Conservation (phyloP, 2,113 vertebrate genomes). For the Thalassarche chlororhynchos region DNA sequence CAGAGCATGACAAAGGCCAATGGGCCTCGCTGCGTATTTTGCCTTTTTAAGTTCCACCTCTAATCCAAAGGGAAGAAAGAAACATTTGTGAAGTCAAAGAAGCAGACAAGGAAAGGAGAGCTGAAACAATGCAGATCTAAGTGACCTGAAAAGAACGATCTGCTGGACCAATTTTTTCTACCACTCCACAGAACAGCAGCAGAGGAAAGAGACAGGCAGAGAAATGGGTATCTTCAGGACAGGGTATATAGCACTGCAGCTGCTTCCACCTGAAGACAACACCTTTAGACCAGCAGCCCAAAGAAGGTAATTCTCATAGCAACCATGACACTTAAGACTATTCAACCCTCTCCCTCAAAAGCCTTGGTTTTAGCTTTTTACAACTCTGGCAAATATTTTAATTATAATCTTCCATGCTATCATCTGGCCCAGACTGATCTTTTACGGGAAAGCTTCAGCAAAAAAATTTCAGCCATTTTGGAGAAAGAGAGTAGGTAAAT, state of each 20-base stretch:
- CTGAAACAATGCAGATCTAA: not conserved
- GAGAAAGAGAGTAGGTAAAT: not conserved
- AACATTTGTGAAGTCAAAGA: not conserved
- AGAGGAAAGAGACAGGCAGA: not conserved
- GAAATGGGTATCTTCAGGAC: not conserved
- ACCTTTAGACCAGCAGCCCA: not conserved
- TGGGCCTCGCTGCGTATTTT: rapidly evolving
- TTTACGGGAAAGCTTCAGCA: not conserved
- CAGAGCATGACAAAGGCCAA: not conserved
- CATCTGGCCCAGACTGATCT: not conserved
- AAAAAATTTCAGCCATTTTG: not conserved
- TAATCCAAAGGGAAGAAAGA: not conserved
- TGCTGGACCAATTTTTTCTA: not conserved
- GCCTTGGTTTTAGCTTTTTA: not conserved
- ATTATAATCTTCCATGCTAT: not conserved
- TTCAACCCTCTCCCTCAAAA: not conserved
- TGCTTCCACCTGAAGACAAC: not conserved
- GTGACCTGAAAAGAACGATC: not conserved
- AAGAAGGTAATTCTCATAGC: not conserved
- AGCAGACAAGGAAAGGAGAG: not conserved
- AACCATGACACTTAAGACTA: not conserved
- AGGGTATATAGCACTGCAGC: not conserved
- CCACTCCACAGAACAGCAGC: not conserved
- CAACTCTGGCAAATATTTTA: not conserved
- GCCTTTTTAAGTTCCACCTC: not conserved